Evolutionary conservation across 2,888 invertebrate species (phyloP).

Genomic region (Dendrolimus houi): DNA sequence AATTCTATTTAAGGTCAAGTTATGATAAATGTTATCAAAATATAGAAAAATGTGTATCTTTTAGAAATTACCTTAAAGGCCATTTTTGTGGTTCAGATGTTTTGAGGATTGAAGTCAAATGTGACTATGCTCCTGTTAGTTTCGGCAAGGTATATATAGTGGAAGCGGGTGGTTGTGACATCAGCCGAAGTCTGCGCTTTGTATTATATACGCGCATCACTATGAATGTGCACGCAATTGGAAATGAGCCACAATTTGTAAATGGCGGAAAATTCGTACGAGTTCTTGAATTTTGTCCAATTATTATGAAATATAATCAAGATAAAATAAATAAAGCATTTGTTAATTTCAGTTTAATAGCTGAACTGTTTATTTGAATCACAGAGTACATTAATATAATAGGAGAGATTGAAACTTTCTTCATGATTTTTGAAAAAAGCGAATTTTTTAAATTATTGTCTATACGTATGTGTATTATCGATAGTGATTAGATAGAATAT

Average conservation of each 20-base stretch:
- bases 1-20: no score
- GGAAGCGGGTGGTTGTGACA: slow-evolving; percentile 48
- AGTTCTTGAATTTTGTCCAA: slow-evolving; percentile 65
- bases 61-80: slow-evolving; percentile 54
- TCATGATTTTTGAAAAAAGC: no score
- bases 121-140: slow-evolving; percentile 56
- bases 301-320: slow-evolving; percentile 39
- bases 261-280: slow-evolving; percentile 61
- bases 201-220: slow-evolving; percentile 60
- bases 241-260: slow-evolving; percentile 66
- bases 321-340: slow-evolving; percentile 3
- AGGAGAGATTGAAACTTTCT: no score
- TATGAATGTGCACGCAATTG: slow-evolving; percentile 65
- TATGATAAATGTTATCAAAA: background rate
- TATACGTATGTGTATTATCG: no score
- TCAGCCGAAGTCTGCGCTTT: slow-evolving; percentile 55
- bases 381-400: no score
- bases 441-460: no score
- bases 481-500: no score
- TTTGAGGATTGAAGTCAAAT: slow-evolving; percentile 45
- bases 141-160: slow-evolving; percentile 55
- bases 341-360: no score
- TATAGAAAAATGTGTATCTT: background rate
- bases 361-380: no score
- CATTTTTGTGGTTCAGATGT: slow-evolving; percentile 51